Conservation (phyloP, 2,797 vertebrate genomes). For the Rhincodon typus region DNA sequence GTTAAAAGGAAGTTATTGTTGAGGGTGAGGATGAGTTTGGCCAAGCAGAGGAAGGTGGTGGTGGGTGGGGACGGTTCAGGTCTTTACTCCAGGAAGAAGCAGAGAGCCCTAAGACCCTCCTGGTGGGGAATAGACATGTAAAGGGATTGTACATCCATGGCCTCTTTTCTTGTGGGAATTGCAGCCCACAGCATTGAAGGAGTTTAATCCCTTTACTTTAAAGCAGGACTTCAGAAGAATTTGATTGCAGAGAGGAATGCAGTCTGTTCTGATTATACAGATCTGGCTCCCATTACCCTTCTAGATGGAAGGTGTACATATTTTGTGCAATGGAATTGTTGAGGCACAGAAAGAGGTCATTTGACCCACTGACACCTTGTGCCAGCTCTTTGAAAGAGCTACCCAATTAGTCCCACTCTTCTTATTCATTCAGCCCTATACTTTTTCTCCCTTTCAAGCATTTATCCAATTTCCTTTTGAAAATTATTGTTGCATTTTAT, state of each 20-base stretch:
- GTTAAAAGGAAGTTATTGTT: too few relatives aligned
- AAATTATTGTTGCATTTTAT: not conserved
- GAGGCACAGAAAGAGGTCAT: not conserved
- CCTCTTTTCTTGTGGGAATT: not conserved
- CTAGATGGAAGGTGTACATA: not conserved
- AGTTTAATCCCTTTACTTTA: not conserved
- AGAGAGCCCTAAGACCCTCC: too few relatives aligned
- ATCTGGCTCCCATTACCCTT: not conserved
- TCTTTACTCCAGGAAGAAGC: too few relatives aligned
- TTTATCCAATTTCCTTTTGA: not conserved
- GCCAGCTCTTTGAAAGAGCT: not conserved
- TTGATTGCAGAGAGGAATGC: not conserved
- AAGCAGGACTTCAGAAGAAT: not conserved
- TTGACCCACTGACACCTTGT: too few relatives aligned
- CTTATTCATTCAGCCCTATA: too few relatives aligned
- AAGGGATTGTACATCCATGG: too few relatives aligned
- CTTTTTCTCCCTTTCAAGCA: not conserved
- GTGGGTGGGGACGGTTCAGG: too few relatives aligned
- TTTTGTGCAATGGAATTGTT: not conserved
- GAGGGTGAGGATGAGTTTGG: too few relatives aligned
- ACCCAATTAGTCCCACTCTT: too few relatives aligned
- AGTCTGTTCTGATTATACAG: not conserved
- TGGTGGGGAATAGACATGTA: too few relatives aligned
- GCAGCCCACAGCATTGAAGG: not conserved
- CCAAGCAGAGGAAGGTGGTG: too few relatives aligned